Evolutionary conservation across 2,888 invertebrate species (phyloP), one percentile per base, ranked within the genome.

Genomic region (Lysandra coridon): DNA sequence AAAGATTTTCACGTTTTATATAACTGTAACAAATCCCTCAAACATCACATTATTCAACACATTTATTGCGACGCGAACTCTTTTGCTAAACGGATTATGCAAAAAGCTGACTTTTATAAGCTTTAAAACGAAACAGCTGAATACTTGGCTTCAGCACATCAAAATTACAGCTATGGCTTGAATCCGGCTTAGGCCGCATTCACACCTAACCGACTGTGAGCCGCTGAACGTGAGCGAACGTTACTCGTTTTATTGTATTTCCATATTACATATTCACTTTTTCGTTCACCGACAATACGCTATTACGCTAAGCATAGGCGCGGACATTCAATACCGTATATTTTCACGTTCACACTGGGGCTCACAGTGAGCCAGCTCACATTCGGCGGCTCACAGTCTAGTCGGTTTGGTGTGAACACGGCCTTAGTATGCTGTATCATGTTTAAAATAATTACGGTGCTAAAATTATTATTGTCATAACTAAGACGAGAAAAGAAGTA

Each of bases 81-180:
- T 37, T 40, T 37, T 12, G 73, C 73, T 17, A 17, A 37, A 40
- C 37, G 73, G 73, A 37, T 73, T 73, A 73, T 7, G 73, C n/a
- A 40, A 73, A 40, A 73, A 73, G n/a, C 73, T 73, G 40, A 73
- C 73, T 73, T 37, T 73, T 40, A 37, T 73, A 37, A n/a, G 73
- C 40, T 73, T 73, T 40, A 73, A 73, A 79, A 76, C 44, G 76
- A 79, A 74, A n/a, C 64, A 73, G 74, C 37, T 60, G 74, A 57
- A 62, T 74, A 37, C 57, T 40, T 40, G 60, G 44, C 6, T 79
- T 79, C 40, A 30, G 64, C 30, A 64, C 64, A 64, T 64, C 7
- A 64, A 23, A n/a, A n/a, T n/a, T 62, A 62, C 62, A 7, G 23
- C 2, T 62, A 62, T 10, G 23, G 23, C 62, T 62, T 62, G 62